Evolutionary conservation across 2,113 vertebrate species (phyloP).

Genomic region (Muntiacus reevesi): DNA sequence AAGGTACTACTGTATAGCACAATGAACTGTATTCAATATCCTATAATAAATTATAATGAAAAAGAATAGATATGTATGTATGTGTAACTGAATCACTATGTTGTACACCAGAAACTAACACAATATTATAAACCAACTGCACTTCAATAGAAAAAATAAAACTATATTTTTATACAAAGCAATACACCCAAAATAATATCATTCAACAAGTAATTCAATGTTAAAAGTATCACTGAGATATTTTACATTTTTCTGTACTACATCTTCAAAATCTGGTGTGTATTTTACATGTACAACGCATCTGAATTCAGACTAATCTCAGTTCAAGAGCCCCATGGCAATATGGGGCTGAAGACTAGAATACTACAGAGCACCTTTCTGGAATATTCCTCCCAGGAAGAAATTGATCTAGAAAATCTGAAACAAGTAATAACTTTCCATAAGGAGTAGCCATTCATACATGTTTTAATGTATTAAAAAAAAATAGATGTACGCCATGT

Average conservation of each 20-base stretch:
- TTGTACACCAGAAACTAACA: not conserved
- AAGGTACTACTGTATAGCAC: not conserved
- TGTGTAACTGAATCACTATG: not conserved
- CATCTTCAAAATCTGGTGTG: not conserved
- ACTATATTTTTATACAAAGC: not conserved
- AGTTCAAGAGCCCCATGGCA: not conserved
- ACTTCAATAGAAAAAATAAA: not conserved
- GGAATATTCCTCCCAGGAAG: not conserved
- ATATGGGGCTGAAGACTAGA: no score
- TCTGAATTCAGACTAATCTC: not conserved
- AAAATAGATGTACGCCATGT: not conserved
- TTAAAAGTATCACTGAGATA: not conserved
- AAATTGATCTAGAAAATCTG: not conserved
- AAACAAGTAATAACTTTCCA: not conserved
- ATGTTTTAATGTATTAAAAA: not conserved
- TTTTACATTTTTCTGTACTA: not conserved
- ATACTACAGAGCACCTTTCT: rapidly evolving
- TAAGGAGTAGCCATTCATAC: not conserved
- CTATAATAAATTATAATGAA: not conserved
- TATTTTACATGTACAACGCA: not conserved
- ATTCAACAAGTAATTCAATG: not conserved
- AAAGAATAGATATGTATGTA: not conserved
- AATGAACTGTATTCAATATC: not conserved
- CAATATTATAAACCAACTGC: not conserved
- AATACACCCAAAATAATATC: not conserved